Evolutionary conservation across 2,888 invertebrate genomes (phyloP), one percentile per base, ranked within the genome.

Genomic region (Onthophagus sagittarius): DNA sequence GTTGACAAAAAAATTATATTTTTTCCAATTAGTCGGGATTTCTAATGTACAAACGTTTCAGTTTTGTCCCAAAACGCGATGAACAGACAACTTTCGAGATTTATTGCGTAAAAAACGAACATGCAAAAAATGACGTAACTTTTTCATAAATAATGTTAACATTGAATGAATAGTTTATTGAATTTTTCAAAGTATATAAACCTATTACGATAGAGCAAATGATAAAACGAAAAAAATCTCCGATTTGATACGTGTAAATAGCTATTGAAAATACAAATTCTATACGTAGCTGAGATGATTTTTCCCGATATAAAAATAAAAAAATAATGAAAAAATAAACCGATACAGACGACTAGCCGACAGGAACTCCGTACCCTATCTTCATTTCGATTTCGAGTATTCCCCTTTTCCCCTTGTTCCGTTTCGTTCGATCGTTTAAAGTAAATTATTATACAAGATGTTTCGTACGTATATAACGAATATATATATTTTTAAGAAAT

Each of bases 181-280:
- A 82, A 79, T 80, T 80, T 67, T 82, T 82, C 75, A 75, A 74
- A 77, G 33, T 71, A 71, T 31, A 53, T 74, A 71, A 65, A 70
- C 70, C 67, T 74, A 70, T 63, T 63, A 72, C 67, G 67, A 32
- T 67, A 67, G n/a, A 67, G 39, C 53, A 74, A 74, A 65, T 73
- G 39, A 71, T 53, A 65, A 64, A 71, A 69, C 70, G 71, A 71
- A 75, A 65, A 71, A 72, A 23, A 63, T 15, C 33, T 31, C 65
- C 73, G 71, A 81, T 84, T 84, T 83, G 81, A 82, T 83, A 83
- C 81, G 80, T 84, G 84, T 84, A 84, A 79, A 84, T 84, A 84
- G 81, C 81, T 83, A 82, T 82, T 80, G 78, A 77, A 76, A 76
- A 78, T 79, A 78, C 76, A 79, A 79, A 76, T 78, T 74, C 72